Percentiles rank a stretch among this genome's conserved stretches.
These are phyloP conservation scores for Kradibia gibbosae DNA, from an alignment of 1,140 invertebrate species.

Conservation along the genomic window DNA sequence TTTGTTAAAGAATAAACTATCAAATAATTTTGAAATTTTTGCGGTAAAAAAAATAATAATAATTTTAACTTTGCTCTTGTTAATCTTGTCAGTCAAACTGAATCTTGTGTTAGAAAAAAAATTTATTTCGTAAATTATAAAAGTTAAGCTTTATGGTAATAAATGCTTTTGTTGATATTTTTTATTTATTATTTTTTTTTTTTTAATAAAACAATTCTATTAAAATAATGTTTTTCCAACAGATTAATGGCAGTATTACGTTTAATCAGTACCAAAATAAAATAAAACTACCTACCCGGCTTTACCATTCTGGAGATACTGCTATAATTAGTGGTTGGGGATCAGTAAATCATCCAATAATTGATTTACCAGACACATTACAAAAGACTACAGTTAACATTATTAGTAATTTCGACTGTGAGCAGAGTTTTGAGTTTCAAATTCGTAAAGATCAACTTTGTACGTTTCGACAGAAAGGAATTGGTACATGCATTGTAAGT, in stretches of 20 bases:
- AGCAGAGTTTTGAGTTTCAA: not conserved
- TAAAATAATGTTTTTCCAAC: not conserved
- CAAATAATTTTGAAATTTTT: too few species aligned
- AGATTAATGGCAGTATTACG: not conserved
- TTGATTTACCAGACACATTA: not conserved
- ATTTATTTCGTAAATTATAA: too few species aligned
- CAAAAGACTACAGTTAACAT: not conserved
- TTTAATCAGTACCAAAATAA: not conserved
- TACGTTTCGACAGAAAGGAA: not conserved
- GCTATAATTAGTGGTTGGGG: not conserved
- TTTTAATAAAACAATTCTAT: too few species aligned
- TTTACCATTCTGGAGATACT: not conserved
- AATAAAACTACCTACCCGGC: not conserved
- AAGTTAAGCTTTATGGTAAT: too few species aligned
- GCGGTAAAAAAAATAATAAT: too few species aligned
- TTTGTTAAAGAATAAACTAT: too few species aligned
- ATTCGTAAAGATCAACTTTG: not conserved
- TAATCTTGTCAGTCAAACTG: too few species aligned
- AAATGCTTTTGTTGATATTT: too few species aligned
- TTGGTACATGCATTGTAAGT: conserved; percentile 8
- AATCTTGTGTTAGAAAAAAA: too few species aligned
- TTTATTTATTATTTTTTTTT: too few species aligned
- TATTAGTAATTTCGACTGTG: not conserved
- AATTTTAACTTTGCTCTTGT: too few species aligned
- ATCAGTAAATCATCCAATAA: not conserved